Conservation (phyloP, 2,113 vertebrate species). For the Cromileptes altivelis region DNA sequence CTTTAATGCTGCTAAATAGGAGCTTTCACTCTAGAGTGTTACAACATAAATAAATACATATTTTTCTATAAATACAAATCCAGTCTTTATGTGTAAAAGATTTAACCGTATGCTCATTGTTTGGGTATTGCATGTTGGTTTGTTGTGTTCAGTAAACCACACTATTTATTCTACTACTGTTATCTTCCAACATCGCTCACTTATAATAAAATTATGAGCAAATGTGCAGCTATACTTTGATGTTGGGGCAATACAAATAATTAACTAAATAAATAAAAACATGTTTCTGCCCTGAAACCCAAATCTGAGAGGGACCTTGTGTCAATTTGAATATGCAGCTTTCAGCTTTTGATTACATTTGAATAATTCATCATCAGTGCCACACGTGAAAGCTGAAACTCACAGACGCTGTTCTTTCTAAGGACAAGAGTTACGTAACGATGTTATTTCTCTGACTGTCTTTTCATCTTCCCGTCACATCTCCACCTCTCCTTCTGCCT, state of each 20-base stretch:
- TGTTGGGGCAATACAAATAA: too few species aligned
- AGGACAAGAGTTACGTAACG: constrained; percentile 59
- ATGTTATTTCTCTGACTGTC: constrained; percentile 55
- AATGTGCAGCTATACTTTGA: background rate
- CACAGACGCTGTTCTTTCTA: constrained; percentile 1
- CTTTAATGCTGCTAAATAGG: background rate
- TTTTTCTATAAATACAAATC: background rate
- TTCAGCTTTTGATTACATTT: background rate
- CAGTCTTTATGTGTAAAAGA: background rate
- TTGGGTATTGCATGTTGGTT: background rate
- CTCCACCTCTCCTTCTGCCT: constrained; percentile 21
- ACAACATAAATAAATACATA: background rate
- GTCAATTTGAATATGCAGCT: background rate
- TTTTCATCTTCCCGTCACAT: constrained; percentile 57
- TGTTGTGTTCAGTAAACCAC: background rate
- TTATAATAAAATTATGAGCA: background rate
- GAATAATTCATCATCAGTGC: background rate
- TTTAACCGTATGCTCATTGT: background rate
- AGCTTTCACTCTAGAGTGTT: background rate
- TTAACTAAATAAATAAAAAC: background rate
- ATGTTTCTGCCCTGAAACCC: background rate
- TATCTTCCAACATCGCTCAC: background rate
- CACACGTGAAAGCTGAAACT: background rate
- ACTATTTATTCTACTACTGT: too few species aligned
- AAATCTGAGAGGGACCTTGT: background rate